Base-by-base conservation (phyloP, 2,797 vertebrate species). In the Lithobates sylvaticus region DNA sequence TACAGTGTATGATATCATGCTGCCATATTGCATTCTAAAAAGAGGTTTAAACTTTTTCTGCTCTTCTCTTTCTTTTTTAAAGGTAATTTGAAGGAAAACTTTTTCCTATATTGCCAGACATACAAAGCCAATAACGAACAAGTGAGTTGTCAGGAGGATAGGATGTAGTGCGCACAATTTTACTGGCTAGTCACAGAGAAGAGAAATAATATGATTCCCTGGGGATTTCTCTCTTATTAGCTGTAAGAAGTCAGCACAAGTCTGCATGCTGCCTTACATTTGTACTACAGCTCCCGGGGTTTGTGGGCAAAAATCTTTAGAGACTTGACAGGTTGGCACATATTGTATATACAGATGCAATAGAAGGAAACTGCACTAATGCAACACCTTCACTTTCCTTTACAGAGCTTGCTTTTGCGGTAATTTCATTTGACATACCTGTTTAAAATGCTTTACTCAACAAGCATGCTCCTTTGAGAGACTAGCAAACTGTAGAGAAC, bases 201-300 rank as follows among this genome's bases (percentile, higher is more conserved):
- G 68, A 83, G 75, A 83, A 83, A 87, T 83, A 83, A 78, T 87
- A 83, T 39, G 10, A 74, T 73, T 87, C 85, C 75, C 81, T 10
- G 50, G 50, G 81, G 85, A 32, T 78, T 68, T 65, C 75, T 78
- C 85, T 87, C 81, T 87, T 87, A 87, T 87, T 87, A 87, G 85
- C 85, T 87, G 74, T 82, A 71, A 87, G 75, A 87, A 87, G 76
- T 74, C 80, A 83, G 85, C 69, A 73, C 42, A 58, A 86, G 74
- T 73, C 80, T 86, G 73, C 64, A 78, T 71, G 74, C 74, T 39
- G 80, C 75, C 75, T 83, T 87, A 73, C 75, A 83, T 83, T 87
- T 87, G 68, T 87, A 78, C 75, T 78, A 65, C 75, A 78, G 69
- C 85, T 87, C 80, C 69, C 42, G 10, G 76, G 75, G 74, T 78